A percentile compares a stretch with the other conserved stretches of the same genome.
phyloP scores from a whole-genome alignment of 2,797 vertebrate genomes.

The Notolepis coatsorum region DNA sequence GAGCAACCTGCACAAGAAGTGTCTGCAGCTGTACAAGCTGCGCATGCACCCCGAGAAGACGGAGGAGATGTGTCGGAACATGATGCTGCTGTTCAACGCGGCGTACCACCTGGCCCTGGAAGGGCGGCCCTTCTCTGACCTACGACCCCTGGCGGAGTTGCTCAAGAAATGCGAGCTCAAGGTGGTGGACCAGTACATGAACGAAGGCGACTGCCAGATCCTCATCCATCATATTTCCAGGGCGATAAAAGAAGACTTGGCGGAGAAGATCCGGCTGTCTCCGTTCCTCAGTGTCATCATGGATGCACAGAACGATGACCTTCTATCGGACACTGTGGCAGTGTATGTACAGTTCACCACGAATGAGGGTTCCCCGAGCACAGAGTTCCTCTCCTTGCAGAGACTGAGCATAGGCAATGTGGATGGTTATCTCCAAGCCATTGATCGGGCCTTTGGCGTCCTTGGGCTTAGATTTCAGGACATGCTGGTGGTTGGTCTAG shows the following conservation, averaged over 20 bases:
- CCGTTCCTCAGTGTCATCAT: constrained; percentile 94
- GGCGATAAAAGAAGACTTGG: constrained; percentile 91
- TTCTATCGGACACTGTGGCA: constrained; percentile 91
- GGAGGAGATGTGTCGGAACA: constrained; percentile 97
- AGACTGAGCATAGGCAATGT: constrained; percentile 87
- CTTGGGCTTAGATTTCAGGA: constrained; percentile 92
- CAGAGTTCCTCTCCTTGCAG: constrained; percentile 94
- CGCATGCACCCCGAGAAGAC: constrained; percentile 98
- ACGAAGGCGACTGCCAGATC: constrained; percentile 95
- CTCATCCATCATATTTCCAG: constrained; percentile 93
- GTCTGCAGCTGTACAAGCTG: constrained; percentile 96
- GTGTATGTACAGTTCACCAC: constrained; percentile 94
- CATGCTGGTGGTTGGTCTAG: constrained; percentile 89
- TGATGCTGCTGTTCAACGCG: constrained; percentile 94
- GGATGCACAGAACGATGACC: constrained; percentile 91
- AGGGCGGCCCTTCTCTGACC: constrained; percentile 92
- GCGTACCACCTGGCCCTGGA: constrained; percentile 95
- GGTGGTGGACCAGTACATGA: constrained; percentile 98
- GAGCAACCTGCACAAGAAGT: constrained; percentile 99
- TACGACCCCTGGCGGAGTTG: constrained; percentile 92
- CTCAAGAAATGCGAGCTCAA: constrained; percentile 96
- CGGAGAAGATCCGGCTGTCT: constrained; percentile 93
- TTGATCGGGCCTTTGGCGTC: constrained; percentile 90
- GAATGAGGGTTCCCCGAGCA: constrained; percentile 89
- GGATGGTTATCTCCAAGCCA: constrained; percentile 92